phyloP scores from a whole-genome alignment of 1,140 invertebrate species.

The Drosophila sproati region DNA sequence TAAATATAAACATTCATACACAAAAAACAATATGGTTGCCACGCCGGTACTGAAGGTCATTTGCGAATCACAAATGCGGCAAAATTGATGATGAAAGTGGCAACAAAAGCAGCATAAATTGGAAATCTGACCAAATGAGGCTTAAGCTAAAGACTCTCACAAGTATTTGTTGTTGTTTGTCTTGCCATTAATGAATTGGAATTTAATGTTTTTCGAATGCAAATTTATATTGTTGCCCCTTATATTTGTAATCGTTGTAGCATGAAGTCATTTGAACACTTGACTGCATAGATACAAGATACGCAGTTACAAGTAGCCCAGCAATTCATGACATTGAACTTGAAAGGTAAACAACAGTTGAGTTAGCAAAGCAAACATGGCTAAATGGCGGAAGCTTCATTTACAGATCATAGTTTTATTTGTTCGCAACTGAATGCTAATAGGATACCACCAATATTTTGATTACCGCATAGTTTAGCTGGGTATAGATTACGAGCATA shows the following conservation, averaged over 20 bases:
- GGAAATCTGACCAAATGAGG: conserved; percentile 48
- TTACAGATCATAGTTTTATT: conserved; percentile 49
- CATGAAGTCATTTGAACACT: conserved; percentile 46
- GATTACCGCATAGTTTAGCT: conserved; percentile 44
- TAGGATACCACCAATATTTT: conserved; percentile 46
- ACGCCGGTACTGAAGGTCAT: conserved; percentile 62
- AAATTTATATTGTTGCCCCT: conserved; percentile 42
- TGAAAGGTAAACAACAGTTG: conserved; percentile 29
- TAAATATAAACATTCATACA: background rate
- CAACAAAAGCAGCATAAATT: conserved; percentile 42
- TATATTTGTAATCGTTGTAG: conserved; percentile 61
- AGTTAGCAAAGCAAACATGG: background rate
- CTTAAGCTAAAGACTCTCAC: conserved; percentile 36
- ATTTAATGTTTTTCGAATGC: conserved; percentile 61
- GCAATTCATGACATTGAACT: conserved; percentile 66
- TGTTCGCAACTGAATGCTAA: conserved; percentile 66
- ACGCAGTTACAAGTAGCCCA: conserved; percentile 10
- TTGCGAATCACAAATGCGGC: conserved; percentile 51
- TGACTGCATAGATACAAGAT: conserved; percentile 24
- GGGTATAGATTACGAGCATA: conserved; percentile 20
- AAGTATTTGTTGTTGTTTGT: conserved; percentile 22
- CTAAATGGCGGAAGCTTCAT: conserved; percentile 62
- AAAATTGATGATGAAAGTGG: conserved; percentile 72
- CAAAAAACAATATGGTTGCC: background rate
- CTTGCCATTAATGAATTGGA: conserved; percentile 60